Base-by-base conservation (phyloP, 2,113 vertebrate species). In the Vidua chalybeata region DNA sequence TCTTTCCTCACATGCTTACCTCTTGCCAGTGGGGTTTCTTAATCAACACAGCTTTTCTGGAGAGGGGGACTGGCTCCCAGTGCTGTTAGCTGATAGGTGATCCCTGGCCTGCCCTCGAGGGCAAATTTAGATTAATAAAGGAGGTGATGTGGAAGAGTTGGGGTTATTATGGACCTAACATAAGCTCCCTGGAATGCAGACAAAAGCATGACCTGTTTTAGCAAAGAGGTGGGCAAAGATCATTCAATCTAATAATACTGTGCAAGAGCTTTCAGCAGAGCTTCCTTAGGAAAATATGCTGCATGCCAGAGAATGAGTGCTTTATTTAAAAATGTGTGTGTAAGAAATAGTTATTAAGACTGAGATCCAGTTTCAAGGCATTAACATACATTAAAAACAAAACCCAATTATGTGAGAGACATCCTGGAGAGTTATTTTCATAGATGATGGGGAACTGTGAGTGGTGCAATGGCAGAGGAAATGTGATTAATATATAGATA, bases 121-220 rank as follows among this genome's bases (percentile, higher is more conserved):
- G 83, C 73, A 91, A 43, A 84, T 76, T 89, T 64, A 82, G 82
- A 48, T 95, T 93, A 90, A 82, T 93, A 73, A 94, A 96, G 41
- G 90, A 93, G 91, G 80, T 95, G 93, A 79, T 75, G 84, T 91
- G 82, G 81, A 94, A 96, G 82, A 90, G 76, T 39, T 83, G 84
- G 54, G 84, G 87, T 86, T 96, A 52, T 96, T 92, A 79, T n/a
- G 92, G 87, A 69, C 81, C 82, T 90, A 81, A 75, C 83, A 54
- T 94, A 90, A 96, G 72, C 92, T 96, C 51, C 26, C 83, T 93
- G 95, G 91, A 96, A 93, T 93, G 93, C 94, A 96, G 93, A 96
- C 92, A 92, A 87, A 94, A 89, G 89, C 62, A 84, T 93, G 85
- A 89, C 84, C 90, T 91, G 58, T 52, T 89, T 87, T 39, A 86